phyloP scores from a whole-genome alignment of 2,113 vertebrate species.

The Pimephales promelas region DNA sequence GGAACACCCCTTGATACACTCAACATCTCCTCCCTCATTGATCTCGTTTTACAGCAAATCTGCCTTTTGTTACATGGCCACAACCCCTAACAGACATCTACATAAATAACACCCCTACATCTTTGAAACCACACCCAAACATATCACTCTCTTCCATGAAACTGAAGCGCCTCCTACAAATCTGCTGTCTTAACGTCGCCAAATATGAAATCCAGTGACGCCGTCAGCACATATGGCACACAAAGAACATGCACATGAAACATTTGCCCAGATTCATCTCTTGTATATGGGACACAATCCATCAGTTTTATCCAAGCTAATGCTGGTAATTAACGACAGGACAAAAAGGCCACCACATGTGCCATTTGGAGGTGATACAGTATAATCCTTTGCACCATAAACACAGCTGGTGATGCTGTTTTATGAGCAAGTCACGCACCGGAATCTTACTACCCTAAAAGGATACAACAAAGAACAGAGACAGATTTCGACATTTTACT shows the following conservation, averaged over 20 bases:
- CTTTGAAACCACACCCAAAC: background rate
- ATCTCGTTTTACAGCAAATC: conserved; percentile 22
- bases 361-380: conserved; percentile 36
- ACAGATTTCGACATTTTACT: background rate
- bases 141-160: background rate
- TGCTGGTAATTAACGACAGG: conserved; percentile 39
- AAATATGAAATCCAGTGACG: conserved; percentile 7
- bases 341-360: conserved; percentile 22
- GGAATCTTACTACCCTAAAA: background rate
- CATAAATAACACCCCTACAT: background rate
- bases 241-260: background rate
- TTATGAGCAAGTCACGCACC: conserved; percentile 25
- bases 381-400: conserved; percentile 37
- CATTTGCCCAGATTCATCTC: conserved; percentile 9
- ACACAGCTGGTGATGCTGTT: conserved; percentile 48
- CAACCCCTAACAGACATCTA: background rate
- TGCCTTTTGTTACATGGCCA: background rate
- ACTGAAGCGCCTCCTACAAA: background rate
- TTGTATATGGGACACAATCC: conserved; percentile 13
- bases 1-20: background rate
- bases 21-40: background rate
- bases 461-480: background rate
- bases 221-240: background rate
- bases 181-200: background rate
- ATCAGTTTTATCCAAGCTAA: conserved; percentile 16